phyloP scores from a whole-genome alignment of 2,797 vertebrate genomes.

The Poeciliopsis infans region DNA sequence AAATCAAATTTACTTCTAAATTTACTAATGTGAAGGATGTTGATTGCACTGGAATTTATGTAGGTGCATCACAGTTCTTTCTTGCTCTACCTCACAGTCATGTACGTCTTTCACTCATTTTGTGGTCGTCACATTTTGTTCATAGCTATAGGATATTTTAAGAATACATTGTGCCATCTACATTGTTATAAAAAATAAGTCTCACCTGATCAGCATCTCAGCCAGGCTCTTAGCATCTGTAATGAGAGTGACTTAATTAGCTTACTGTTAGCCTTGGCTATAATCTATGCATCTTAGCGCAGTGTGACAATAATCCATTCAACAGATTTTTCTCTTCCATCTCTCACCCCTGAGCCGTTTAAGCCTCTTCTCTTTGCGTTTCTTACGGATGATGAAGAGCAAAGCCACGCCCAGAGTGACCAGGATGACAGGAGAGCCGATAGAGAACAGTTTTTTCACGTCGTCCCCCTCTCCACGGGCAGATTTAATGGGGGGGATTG shows the following conservation, averaged over 20 bases:
- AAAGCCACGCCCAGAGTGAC: constrained; percentile 92
- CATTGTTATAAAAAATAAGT: neutral
- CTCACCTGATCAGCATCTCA: constrained; percentile 99
- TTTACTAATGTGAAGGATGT: no score
- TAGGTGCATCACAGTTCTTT: neutral
- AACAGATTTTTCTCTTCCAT: constrained; percentile 5
- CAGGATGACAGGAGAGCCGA: constrained; percentile 95
- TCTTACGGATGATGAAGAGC: constrained; percentile 96
- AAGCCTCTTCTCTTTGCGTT: constrained; percentile 96
- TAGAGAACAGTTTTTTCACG: constrained; percentile 97
- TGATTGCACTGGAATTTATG: neutral
- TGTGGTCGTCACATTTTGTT: neutral
- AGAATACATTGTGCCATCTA: neutral
- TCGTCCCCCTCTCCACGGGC: constrained; percentile 94
- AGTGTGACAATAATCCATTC: constrained; percentile 18
- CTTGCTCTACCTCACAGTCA: neutral
- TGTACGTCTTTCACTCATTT: neutral
- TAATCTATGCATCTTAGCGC: constrained; percentile 6
- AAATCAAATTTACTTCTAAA: neutral
- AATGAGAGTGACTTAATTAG: constrained; percentile 58
- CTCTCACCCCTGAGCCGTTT: constrained; percentile 93
- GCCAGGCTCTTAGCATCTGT: constrained; percentile 98
- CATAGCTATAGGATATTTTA: neutral
- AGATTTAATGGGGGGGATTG: constrained; percentile 97
- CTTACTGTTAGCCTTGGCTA: constrained; percentile 20